Base-by-base conservation (phyloP, 1,140 invertebrate genomes). In the Druon quercuslanigerum region DNA sequence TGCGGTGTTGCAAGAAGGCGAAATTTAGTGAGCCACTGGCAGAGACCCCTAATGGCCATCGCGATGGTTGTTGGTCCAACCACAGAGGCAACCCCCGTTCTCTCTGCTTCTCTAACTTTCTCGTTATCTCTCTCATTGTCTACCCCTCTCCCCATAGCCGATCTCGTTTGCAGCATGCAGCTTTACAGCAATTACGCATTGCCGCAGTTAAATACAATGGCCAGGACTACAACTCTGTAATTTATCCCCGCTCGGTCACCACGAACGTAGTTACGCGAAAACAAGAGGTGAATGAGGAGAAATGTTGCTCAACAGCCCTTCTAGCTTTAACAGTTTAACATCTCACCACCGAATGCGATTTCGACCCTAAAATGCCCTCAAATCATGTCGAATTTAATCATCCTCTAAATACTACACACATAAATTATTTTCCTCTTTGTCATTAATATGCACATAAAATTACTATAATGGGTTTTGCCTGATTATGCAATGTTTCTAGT, bases 21-120 rank as follows among this genome's bases (percentile, higher is more conserved):
- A 90, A 90, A 91, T 91, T 91, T 90, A 91, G 89, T 90, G 85
- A 90, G 90, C 89, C 85, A 90, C 89, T 90, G 83, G 85, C 74
- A 85, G 83, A 89, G 86, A 88, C 87, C 88, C 86, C 87, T 91
- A 91, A 90, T 91, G 89, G 89, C 88, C 88, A 89, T 89, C 86
- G 86, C 88, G 82, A 86, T 86, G 88, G 85, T 86, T 88, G 85
- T 84, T 86, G 83, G 84, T 80, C 86, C 84, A 86, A 87, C 87
- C 86, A 79, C 87, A 85, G 81, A 71, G 82, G 79, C 83, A 80
- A 74, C 81, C 79, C 81, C 76, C 75, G 51, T 79, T 71, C 74
- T 78, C 81, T 52, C 70, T 66, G 74, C 73, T 79, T 74, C 82
- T 78, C 75, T 77, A 72, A 76, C 83, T 86, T 77, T 75, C 60